These are phyloP conservation scores for Acanthosoma haemorrhoidale DNA, from an alignment of 2,888 invertebrate species.

Conservation along the genomic window DNA sequence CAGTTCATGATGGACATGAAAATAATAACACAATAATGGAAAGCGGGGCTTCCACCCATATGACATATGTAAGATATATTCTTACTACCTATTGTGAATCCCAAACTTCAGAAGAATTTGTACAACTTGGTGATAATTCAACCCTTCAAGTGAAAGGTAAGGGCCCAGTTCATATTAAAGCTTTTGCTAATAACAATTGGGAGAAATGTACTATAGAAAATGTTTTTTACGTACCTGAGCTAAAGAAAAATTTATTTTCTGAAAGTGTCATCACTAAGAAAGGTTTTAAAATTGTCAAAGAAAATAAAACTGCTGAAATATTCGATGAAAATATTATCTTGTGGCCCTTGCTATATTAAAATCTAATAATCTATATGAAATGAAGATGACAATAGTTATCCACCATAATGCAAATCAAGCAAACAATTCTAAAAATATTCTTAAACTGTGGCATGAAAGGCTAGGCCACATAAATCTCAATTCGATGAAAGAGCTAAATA, in stretches of 20 bases:
- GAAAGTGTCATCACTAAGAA: neutral
- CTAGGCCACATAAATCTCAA: slow-evolving; percentile 9
- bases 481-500: neutral
- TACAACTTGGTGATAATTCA: neutral
- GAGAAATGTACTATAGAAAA: neutral
- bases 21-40: neutral
- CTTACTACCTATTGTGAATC: neutral
- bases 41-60: neutral
- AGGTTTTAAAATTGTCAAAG: neutral
- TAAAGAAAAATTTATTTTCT: neutral
- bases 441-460: neutral
- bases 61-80: neutral
- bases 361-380: neutral
- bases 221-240: too few relatives aligned
- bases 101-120: neutral
- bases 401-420: slow-evolving; percentile 12
- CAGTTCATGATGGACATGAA: neutral
- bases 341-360: neutral
- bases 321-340: neutral
- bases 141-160: neutral
- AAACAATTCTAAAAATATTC: slow-evolving; percentile 4
- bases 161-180: neutral
- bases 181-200: neutral
- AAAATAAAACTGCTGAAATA: neutral
- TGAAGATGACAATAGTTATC: slow-evolving; percentile 8